These are phyloP conservation scores for Calycopis cecrops DNA, from an alignment of 1,140 invertebrate genomes.

Conservation along the genomic window DNA sequence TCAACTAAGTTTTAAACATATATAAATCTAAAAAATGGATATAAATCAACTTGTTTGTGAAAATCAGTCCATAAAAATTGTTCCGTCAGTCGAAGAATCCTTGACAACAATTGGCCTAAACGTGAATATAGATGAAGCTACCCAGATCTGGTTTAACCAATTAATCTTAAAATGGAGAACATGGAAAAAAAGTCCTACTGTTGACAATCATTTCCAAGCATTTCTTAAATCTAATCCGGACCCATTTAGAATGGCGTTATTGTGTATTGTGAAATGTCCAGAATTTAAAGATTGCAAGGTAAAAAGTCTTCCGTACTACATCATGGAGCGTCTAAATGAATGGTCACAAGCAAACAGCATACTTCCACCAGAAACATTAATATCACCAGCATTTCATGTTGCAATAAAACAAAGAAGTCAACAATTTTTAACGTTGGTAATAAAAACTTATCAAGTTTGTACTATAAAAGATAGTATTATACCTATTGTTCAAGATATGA, in stretches of 20 bases:
- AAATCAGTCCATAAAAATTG: conserved; percentile 63
- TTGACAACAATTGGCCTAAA: conserved; percentile 48
- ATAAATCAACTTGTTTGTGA: conserved; percentile 45
- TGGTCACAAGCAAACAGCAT: conserved; percentile 39
- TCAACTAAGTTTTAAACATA: too few species aligned
- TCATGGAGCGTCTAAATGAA: conserved; percentile 53
- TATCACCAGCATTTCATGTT: conserved; percentile 58
- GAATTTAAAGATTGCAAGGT: conserved; percentile 63
- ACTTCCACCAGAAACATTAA: conserved; percentile 42
- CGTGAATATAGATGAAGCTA: conserved; percentile 41
- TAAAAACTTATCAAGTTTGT: conserved; percentile 51
- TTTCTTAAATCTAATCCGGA: conserved; percentile 42
- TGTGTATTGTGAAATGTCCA: conserved; percentile 56
- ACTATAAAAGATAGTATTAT: conserved; percentile 52
- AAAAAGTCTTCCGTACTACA: conserved; percentile 59
- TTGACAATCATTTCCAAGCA: conserved; percentile 44
- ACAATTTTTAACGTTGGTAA: conserved; percentile 48
- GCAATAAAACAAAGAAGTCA: conserved; percentile 56
- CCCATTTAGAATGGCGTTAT: conserved; percentile 44
- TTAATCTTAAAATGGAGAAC: conserved; percentile 53
- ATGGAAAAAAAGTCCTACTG: conserved; percentile 54
- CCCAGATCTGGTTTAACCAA: conserved; percentile 46
- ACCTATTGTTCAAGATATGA: conserved; percentile 56
- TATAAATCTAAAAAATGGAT: conserved; percentile 29
- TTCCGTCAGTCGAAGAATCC: conserved; percentile 60